Base-by-base conservation (phyloP, 2,113 vertebrate genomes). In the Tetrao urogallus region DNA sequence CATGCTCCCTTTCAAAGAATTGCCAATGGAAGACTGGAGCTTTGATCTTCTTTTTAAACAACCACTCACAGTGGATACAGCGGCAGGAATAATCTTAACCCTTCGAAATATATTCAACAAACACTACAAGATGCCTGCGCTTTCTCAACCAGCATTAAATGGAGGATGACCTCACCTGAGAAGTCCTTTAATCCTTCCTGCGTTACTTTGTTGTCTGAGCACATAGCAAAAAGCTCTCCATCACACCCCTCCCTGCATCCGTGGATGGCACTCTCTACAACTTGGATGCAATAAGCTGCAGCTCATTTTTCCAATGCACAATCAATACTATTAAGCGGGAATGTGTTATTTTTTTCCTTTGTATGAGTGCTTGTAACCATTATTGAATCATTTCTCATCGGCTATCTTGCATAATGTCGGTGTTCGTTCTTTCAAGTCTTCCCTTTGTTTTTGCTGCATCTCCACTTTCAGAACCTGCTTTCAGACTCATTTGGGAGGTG, bases 311-410 rank as follows among this genome's bases (percentile, higher is more conserved):
- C 63, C 94, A 48, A 61, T 5, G 19, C 40, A 60, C n/a, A 90
- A 93, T 92, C 93, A 79, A 93, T 95, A 92, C 7, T n/a, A 24
- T 84, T 88, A 91, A 66, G 58, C 56, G 43, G 61, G 54, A 94
- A 91, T 63, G 48, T 34, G 5, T 2, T 18, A 42, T 66, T 38
- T 56, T 56, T 32, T 12, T 12, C 48, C 63, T 38, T 74, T 38
- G 21, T 63, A 73, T 27, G 61, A 96, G 90, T 73, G 80, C 80
- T 73, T 92, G 90, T 50, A 93, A 75, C 63, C 61, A 82, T 94
- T 91, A 94, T 3, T 82, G 82, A 93, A 90, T 88, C 70, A 86
- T 92, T 95, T 84, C 86, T 95, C 85, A 86, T 65, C 65, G 88
- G 43, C 73, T 94, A 70, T 66, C 79, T 90, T 88, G 70, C 73